phyloP scores from a whole-genome alignment of 1,140 invertebrate genomes.

The Diprion similis region DNA sequence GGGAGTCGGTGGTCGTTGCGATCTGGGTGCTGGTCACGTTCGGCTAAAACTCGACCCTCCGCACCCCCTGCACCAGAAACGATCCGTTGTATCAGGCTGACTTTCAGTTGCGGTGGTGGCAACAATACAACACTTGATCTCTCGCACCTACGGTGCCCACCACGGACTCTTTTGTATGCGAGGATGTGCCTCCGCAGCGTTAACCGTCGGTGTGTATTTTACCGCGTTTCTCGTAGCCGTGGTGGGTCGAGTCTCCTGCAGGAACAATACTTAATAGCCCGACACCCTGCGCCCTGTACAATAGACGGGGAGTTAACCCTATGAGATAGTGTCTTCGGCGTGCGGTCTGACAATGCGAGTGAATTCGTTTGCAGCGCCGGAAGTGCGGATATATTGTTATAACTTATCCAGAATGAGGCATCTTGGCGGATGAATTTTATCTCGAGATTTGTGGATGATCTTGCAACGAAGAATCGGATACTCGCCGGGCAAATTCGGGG shows the following conservation, averaged over 20 bases:
- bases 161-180: background rate
- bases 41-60: background rate
- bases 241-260: background rate
- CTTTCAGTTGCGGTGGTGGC: background rate
- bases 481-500: too few species aligned
- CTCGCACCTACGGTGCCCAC: background rate
- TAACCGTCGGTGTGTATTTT: background rate
- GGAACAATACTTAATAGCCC: conserved; percentile 4
- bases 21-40: background rate
- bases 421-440: too few species aligned
- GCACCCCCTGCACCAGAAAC: background rate
- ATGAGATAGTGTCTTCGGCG: background rate
- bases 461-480: too few species aligned
- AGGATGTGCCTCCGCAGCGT: background rate
- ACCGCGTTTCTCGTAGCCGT: background rate
- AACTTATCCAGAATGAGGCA: too few species aligned
- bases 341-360: too few species aligned
- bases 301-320: background rate
- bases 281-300: background rate
- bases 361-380: too few species aligned
- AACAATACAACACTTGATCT: conserved; percentile 1
- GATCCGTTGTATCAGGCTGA: background rate
- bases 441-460: too few species aligned
- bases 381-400: too few species aligned
- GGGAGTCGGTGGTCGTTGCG: background rate